phyloP scores from a whole-genome alignment of 2,797 vertebrate species.

The Sebastes iracundus region DNA sequence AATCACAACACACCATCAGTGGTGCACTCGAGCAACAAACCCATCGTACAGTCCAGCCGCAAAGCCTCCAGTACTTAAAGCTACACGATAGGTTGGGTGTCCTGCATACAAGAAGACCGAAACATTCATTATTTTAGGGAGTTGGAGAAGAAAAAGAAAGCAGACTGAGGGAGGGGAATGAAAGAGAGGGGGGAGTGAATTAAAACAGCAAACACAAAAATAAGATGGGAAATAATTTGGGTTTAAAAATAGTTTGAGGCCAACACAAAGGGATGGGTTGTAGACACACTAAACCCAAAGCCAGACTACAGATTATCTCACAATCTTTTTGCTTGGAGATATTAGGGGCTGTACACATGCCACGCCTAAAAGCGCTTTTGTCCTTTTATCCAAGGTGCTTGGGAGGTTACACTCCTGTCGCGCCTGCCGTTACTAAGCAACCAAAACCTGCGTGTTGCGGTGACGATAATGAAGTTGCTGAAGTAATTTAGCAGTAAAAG shows the following conservation, averaged over 20 bases:
- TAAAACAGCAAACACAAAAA: neutral
- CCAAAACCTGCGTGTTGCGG: no score
- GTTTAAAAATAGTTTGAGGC: neutral
- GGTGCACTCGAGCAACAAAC: conserved; percentile 14
- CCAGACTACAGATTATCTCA: neutral
- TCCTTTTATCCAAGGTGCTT: no score
- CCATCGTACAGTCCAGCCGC: conserved; percentile 10
- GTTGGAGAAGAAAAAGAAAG: neutral
- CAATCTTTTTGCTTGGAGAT: neutral
- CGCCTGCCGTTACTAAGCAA: no score
- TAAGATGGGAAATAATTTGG: neutral
- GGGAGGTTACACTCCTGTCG: no score
- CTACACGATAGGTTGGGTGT: neutral
- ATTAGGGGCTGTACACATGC: no score
- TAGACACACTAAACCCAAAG: neutral
- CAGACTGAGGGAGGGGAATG: neutral
- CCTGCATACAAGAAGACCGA: neutral
- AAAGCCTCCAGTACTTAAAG: conserved; percentile 4
- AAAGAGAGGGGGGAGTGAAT: neutral
- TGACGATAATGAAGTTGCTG: no score
- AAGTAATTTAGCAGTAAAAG: no score
- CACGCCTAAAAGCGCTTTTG: no score
- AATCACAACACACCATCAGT: conserved; percentile 67
- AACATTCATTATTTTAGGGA: neutral
- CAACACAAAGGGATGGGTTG: neutral